phyloP scores from a whole-genome alignment of 2,113 vertebrate genomes.

The Eubucco bourcierii region DNA sequence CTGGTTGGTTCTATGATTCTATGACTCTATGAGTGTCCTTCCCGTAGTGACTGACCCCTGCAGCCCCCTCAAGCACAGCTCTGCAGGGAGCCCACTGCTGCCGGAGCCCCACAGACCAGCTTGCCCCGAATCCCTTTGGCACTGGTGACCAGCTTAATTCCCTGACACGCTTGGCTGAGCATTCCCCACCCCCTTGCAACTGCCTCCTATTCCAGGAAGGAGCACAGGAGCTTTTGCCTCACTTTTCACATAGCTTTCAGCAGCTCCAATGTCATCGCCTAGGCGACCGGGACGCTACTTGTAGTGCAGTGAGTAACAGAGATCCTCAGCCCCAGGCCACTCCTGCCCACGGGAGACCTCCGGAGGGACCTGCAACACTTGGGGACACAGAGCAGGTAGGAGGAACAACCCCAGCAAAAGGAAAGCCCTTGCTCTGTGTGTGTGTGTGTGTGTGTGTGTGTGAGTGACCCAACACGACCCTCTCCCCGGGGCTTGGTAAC shows the following conservation, averaged over 20 bases:
- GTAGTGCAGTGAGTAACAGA: conserved; percentile 52
- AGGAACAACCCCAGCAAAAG: not conserved
- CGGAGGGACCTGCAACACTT: not conserved
- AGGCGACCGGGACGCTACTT: conserved; percentile 82
- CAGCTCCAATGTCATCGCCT: conserved; percentile 80
- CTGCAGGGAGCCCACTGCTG: accelerated
- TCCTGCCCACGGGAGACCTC: conserved; percentile 62
- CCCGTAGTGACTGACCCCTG: accelerated
- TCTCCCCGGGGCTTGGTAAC: accelerated
- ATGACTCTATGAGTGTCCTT: too few relatives aligned
- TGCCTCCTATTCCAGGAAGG: conserved; percentile 59
- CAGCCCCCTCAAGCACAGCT: not conserved
- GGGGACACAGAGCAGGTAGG: conserved; percentile 34
- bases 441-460: not conserved
- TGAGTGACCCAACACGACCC: not conserved
- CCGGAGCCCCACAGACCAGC: not conserved
- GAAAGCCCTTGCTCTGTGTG: not conserved
- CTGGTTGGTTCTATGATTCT: too few relatives aligned
- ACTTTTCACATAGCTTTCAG: conserved; percentile 62
- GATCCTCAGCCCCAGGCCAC: conserved; percentile 60
- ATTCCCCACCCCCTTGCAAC: conserved; percentile 57
- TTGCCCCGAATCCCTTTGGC: not conserved
- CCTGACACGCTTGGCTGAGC: conserved; percentile 41
- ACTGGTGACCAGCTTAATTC: conserved; percentile 3
- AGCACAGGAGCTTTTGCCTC: conserved; percentile 60